These are phyloP conservation scores for Crocuta crocuta DNA, from an alignment of 2,113 vertebrate species.

Conservation along the genomic window DNA sequence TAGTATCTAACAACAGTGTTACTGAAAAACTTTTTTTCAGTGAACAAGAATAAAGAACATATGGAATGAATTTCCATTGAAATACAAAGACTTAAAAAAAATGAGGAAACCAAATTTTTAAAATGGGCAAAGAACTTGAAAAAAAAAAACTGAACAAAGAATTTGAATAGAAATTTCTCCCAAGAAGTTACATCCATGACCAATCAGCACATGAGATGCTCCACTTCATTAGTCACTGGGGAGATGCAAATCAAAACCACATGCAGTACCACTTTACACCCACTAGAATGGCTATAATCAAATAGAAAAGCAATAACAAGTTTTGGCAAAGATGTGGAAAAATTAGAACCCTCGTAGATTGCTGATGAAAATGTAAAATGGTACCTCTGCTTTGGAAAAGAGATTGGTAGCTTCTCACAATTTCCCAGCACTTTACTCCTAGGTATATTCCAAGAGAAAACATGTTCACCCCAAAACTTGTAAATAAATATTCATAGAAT, in stretches of 20 bases:
- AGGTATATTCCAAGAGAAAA: neutral
- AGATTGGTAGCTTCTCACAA: neutral
- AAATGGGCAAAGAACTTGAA: neutral
- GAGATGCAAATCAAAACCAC: neutral
- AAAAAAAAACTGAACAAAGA: neutral
- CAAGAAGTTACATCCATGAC: neutral
- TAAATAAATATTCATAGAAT: neutral
- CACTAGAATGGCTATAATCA: neutral
- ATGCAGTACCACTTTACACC: neutral
- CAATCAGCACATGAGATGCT: neutral
- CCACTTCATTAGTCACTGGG: neutral
- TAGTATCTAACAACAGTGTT: neutral
- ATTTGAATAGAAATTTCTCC: neutral
- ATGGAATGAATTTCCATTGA: neutral
- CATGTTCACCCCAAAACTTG: neutral
- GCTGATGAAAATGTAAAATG: constrained; percentile 3
- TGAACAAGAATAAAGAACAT: constrained; percentile 6
- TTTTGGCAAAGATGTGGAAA: constrained; percentile 5
- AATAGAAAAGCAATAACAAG: neutral
- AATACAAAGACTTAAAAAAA: constrained; percentile 3
- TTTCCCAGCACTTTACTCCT: neutral
- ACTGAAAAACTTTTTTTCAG: constrained; percentile 4
- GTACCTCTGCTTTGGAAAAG: neutral
- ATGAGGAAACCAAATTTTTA: neutral
- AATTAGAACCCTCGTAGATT: neutral